Base-by-base conservation (phyloP, 2,888 invertebrate genomes). In the Oxyteleia sp. region DNA sequence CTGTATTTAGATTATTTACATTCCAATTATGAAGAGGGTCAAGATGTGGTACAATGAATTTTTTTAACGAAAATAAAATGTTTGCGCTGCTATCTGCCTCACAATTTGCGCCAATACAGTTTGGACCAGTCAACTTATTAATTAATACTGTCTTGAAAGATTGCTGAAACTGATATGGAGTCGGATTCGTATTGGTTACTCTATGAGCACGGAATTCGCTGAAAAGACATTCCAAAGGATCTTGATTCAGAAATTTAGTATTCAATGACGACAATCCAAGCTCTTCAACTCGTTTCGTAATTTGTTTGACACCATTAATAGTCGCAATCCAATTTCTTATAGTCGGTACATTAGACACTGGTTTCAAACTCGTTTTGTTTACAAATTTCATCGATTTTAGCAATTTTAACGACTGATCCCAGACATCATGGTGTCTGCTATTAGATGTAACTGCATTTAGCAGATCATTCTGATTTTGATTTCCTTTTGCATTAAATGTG, bases 171-270 rank as follows among this genome's bases (percentile, higher is more conserved):
- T 64, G 64, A n/a, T 20, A 8, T 7, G 49, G 64, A 29, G 64
- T 64, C 13, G 64, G 64, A 32, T 47, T 64, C 0, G 32, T 49
- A 20, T 64, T 47, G 20, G 32, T 29, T 2, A 32, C 3, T 8
- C 64, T 5, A n/a, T 64, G 64, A 18, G 18, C 20, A 2, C 64
- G 32, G 11, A 49, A 20, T 20, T 35, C 8, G 4, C 35, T 7
- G 8, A 64, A 64, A 4, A 35, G 35, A 16, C 35, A n/a, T 49
- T 64, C 64, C 3, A 64, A 15, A 8, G 64, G 49, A 64, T 49
- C 64, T 18, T 49, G 64, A 16, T 49, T 64, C 7, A 64, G 7
- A 49, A 35, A 15, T 20, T 49, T 29, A 2, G 64, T 47, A 4
- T 35, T 35, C 2, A 64, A 7, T 2, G 47, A 51, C 0, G 20